A percentile compares a stretch with the other conserved stretches of the same genome.
Evolutionary conservation across 2,113 vertebrate genomes (phyloP).

Genomic region (Propithecus coquereli): DNA sequence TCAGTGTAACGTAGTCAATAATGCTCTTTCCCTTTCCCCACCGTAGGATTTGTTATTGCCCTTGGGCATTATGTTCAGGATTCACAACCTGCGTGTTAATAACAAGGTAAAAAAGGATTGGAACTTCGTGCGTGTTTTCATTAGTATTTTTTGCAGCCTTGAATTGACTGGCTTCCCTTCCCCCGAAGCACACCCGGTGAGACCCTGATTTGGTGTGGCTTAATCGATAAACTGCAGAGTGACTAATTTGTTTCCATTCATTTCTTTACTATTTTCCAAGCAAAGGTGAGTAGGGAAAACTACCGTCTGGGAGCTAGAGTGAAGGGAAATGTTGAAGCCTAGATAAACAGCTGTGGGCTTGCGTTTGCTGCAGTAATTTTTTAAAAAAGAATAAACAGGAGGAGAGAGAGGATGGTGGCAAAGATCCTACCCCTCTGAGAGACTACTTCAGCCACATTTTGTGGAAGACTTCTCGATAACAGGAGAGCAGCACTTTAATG

Average conservation of each 20-base stretch:
- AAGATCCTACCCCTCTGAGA: not conserved
- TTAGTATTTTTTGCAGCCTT: slow-evolving; percentile 33
- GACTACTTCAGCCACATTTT: not conserved
- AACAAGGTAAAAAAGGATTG: not conserved
- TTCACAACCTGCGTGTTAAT: slow-evolving; percentile 12
- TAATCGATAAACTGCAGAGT: slow-evolving; percentile 57
- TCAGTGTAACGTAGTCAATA: not conserved
- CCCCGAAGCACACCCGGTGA: not conserved
- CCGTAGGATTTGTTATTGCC: not conserved
- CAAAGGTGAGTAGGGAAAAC: not conserved
- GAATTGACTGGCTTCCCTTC: slow-evolving; percentile 59
- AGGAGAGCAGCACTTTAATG: not conserved
- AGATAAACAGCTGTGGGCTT: not conserved
- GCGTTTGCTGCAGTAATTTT: not conserved
- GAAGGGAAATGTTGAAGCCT: not conserved
- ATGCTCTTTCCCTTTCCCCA: not conserved
- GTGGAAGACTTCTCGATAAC: not conserved
- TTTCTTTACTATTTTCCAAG: slow-evolving; percentile 60
- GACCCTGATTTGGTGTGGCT: slow-evolving; percentile 26
- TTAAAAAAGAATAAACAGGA: not conserved
- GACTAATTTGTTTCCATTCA: slow-evolving; percentile 49
- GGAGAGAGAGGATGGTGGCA: not conserved
- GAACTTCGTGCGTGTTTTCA: slow-evolving; percentile 3
- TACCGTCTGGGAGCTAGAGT: no score
- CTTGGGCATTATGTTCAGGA: not conserved